These are phyloP conservation scores for Lydus trimaculatus DNA, from an alignment of 2,888 invertebrate species.

Conservation along the genomic window DNA sequence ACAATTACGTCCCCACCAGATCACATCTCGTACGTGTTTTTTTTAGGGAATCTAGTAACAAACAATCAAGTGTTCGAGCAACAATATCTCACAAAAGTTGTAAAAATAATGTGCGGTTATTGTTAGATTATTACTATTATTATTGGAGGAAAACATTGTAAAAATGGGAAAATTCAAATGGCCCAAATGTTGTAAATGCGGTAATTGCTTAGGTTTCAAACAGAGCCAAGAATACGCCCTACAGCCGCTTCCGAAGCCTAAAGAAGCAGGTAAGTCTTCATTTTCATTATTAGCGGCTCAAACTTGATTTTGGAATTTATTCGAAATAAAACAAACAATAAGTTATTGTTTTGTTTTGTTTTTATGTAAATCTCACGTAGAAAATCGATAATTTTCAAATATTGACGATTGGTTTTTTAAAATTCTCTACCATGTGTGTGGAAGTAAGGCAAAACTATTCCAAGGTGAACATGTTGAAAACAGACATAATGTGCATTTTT, in stretches of 20 bases:
- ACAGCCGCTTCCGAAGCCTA: constrained; percentile 61
- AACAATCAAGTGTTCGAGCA: too few relatives aligned
- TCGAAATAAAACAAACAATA: too few relatives aligned
- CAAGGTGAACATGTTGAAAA: neutral
- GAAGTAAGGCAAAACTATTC: neutral
- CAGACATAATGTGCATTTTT: neutral
- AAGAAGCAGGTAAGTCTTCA: constrained; percentile 84
- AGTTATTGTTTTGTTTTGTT: constrained; percentile 6
- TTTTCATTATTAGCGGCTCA: too few relatives aligned
- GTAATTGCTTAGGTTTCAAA: constrained; percentile 44
- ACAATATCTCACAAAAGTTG: neutral
- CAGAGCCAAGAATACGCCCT: constrained; percentile 31
- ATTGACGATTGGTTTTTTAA: neutral
- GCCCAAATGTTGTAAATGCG: constrained; percentile 47
- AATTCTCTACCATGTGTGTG: neutral
- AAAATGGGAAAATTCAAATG: constrained; percentile 47
- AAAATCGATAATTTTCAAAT: neutral
- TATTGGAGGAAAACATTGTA: neutral
- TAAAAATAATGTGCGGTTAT: neutral
- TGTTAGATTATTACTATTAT: constrained; percentile 9
- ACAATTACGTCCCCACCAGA: neutral
- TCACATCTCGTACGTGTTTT: neutral
- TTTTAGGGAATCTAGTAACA: neutral
- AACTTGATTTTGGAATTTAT: too few relatives aligned
- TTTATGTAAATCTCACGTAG: neutral